Evolutionary conservation across 2,888 invertebrate species (phyloP), one percentile per base, ranked within the genome.

Genomic region (Calephelis perditalis): DNA sequence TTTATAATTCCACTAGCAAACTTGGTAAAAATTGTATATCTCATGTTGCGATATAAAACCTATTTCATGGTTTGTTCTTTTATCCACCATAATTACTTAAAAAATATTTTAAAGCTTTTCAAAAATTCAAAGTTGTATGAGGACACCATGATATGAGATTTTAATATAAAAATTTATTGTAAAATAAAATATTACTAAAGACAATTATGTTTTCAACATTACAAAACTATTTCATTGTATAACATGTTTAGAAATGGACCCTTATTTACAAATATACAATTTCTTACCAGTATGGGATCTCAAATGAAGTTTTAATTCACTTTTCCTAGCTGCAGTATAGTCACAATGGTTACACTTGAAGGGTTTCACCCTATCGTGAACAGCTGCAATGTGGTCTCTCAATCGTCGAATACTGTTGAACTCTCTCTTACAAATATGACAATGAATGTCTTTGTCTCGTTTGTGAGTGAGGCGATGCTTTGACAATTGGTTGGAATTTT

Each of bases 401-500:
- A 94, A 71, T 58, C 91, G 77, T 11, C 91, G 76, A 49, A 85
- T 82, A 67, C 91, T 92, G 7, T 85, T 82, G 74, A 94, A 94
- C 62, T 83, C 82, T 35, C 92, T 84, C 26, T 91, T 86, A 77
- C 95, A 95, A 12, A 92, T 81, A 1, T 92, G 84, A 73, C 95
- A 95, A 36, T 77, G 73, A 0, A 73, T 66, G 2, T 77, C 70
- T 0, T 66, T 65, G 46, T 71, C 73, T 36, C 74, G 72, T 56
- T 92, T 92, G 77, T 95, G 95, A 35, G 91, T 91, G 8, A 92
- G 79, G 63, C 93, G 93, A 80, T 97, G 97, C 73, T 96, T 96
- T 49, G 94, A 92, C 60, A 96, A 82, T 75, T 97, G 96, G 76
- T 94, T 95, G 7, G 92, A 90, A 71, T 95, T 96, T 79, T 96